A percentile compares a stretch with the other conserved stretches of the same genome.
Conservation (phyloP, 2,113 vertebrate genomes). For the Platanista minor region DNA sequence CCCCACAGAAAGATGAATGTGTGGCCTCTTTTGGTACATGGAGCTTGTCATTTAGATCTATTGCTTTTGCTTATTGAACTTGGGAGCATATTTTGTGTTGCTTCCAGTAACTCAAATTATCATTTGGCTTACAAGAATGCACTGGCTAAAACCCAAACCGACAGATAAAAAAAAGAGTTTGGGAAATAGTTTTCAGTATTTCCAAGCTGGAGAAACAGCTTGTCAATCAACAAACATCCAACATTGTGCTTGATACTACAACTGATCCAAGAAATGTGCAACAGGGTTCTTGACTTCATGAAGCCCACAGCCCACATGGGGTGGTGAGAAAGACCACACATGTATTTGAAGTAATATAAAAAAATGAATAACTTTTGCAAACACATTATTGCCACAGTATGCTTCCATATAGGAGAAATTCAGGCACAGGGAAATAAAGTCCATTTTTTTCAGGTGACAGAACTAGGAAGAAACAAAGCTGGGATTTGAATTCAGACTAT, state of each 20-base stretch:
- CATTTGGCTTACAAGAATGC: neutral
- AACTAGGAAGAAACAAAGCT: neutral
- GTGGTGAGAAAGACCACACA: neutral
- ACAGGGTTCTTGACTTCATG: neutral
- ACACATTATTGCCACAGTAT: neutral
- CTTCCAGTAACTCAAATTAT: neutral
- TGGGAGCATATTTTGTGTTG: neutral
- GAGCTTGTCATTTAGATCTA: conserved; percentile 39
- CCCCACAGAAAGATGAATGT: conserved; percentile 37
- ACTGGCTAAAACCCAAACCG: neutral
- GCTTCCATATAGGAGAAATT: neutral
- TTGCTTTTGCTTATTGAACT: conserved; percentile 36
- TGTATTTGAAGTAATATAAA: neutral
- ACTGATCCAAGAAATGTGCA: neutral
- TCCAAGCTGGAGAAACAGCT: neutral
- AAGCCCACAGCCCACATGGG: neutral
- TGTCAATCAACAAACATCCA: conserved; percentile 10
- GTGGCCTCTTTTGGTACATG: neutral
- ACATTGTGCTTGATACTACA: neutral
- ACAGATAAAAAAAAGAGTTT: neutral
- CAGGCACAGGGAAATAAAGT: neutral
- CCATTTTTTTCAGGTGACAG: neutral
- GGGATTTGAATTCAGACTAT: neutral
- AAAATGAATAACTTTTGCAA: neutral
- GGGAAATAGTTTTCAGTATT: neutral